These are phyloP conservation scores for Hyppa rectilinea DNA, from an alignment of 2,888 invertebrate species.

Conservation along the genomic window DNA sequence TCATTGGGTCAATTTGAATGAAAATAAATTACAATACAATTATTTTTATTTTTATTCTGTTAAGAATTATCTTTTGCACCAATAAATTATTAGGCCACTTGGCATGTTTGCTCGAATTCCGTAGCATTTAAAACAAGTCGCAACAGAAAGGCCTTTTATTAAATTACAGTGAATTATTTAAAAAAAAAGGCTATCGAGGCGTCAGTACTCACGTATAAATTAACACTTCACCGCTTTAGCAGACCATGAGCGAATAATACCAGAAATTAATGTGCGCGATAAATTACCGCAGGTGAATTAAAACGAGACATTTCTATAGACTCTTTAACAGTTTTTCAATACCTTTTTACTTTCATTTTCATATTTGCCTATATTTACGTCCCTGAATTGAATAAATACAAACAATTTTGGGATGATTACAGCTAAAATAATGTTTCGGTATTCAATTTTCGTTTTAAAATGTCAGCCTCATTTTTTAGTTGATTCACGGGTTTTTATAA, in stretches of 20 bases:
- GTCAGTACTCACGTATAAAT: constrained; percentile 54
- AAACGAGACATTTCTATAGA: constrained; percentile 59
- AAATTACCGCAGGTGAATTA: constrained; percentile 70
- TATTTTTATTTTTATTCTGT: constrained; percentile 9
- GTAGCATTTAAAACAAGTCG: constrained; percentile 41
- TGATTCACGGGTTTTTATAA: constrained; percentile 44
- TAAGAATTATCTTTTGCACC: constrained; percentile 13
- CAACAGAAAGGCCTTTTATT: constrained; percentile 32
- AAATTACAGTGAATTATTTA: constrained; percentile 45
- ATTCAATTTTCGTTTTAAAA: constrained; percentile 30
- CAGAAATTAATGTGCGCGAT: constrained; percentile 65
- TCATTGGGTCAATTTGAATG: constrained; percentile 1
- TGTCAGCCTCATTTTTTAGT: constrained; percentile 38
- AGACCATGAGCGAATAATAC: constrained; percentile 62
- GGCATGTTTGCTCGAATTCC: constrained; percentile 28
- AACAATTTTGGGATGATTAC: constrained; percentile 48
- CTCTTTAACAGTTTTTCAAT: constrained; percentile 55
- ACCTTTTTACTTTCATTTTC: constrained; percentile 57
- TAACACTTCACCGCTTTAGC: constrained; percentile 56
- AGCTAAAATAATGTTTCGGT: constrained; percentile 15
- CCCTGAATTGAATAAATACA: constrained; percentile 41
- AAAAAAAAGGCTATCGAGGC: constrained; percentile 37
- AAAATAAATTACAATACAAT: too few species aligned
- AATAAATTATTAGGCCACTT: constrained; percentile 24
- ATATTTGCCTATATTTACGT: constrained; percentile 53